These are phyloP conservation scores for Hippopotamyrus pictus DNA, from an alignment of 2,797 vertebrate genomes.

Conservation along the genomic window DNA sequence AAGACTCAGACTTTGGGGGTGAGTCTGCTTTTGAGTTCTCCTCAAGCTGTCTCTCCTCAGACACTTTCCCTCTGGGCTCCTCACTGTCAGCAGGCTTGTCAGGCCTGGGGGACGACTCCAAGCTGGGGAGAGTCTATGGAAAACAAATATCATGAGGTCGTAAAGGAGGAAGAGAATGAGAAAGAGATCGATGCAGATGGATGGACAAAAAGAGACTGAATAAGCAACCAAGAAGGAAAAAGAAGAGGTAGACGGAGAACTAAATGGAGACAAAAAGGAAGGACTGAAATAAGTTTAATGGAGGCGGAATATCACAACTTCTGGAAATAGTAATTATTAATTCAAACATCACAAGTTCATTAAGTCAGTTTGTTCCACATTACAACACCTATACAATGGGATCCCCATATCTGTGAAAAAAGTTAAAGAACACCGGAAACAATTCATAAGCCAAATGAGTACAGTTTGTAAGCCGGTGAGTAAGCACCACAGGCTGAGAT, in stretches of 20 bases:
- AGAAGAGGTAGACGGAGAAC: constrained; percentile 20
- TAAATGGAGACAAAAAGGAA: constrained; percentile 10
- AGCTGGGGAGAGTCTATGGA: constrained; percentile 26
- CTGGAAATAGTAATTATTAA: background rate
- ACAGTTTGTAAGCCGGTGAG: background rate
- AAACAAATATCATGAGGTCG: background rate
- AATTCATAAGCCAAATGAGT: background rate
- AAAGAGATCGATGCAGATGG: background rate
- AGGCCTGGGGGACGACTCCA: constrained; percentile 29
- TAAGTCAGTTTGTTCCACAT: background rate
- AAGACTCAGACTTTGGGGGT: constrained; percentile 24
- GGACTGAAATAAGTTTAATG: background rate
- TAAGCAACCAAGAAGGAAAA: background rate
- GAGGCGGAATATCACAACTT: background rate
- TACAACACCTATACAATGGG: background rate
- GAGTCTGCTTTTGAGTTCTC: constrained; percentile 60
- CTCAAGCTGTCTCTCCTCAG: constrained; percentile 58
- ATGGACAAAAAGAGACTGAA: constrained; percentile 10
- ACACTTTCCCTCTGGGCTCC: constrained; percentile 44
- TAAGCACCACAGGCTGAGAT: background rate
- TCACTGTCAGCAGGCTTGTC: constrained; percentile 58
- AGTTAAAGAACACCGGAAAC: background rate
- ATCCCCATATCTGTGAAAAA: background rate
- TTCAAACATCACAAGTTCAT: background rate
- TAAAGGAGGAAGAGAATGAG: background rate